Evolutionary conservation across 2,113 vertebrate genomes (phyloP).

Genomic region (Holacanthus passer): DNA sequence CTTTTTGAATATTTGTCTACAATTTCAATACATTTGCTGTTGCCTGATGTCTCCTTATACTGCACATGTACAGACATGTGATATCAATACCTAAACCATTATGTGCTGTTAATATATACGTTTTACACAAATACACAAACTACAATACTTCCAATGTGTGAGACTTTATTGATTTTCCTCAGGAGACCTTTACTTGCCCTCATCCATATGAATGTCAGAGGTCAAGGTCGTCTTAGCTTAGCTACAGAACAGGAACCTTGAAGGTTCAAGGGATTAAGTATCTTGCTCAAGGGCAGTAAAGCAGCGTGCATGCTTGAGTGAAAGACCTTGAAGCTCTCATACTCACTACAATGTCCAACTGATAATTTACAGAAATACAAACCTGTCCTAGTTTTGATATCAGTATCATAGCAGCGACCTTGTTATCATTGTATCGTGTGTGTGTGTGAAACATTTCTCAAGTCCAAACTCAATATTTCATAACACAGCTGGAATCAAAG

Average conservation of each 20-base stretch:
- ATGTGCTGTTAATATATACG: too few species aligned
- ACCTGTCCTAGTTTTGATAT: neutral
- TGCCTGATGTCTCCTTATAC: neutral
- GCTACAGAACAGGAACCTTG: neutral
- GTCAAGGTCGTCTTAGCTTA: constrained; percentile 1
- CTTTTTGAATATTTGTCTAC: neutral
- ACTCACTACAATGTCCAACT: neutral
- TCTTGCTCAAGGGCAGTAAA: neutral
- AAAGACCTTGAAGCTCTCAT: neutral
- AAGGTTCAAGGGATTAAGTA: neutral
- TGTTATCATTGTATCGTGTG: neutral
- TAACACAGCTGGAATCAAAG: constrained; percentile 42
- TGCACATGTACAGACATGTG: neutral
- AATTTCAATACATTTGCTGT: too few species aligned
- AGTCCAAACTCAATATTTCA: constrained; percentile 26
- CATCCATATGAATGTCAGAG: neutral
- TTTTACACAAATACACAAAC: neutral
- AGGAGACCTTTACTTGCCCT: neutral
- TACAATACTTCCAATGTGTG: neutral
- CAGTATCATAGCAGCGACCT: neutral
- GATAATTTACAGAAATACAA: constrained; percentile 11
- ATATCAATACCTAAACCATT: neutral
- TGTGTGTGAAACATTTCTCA: constrained; percentile 24
- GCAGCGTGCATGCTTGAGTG: neutral
- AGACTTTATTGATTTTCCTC: constrained; percentile 9